Evolutionary conservation across 2,888 invertebrate species (phyloP), one percentile per base, ranked within the genome.

Genomic region (Clitarchus hookeri): DNA sequence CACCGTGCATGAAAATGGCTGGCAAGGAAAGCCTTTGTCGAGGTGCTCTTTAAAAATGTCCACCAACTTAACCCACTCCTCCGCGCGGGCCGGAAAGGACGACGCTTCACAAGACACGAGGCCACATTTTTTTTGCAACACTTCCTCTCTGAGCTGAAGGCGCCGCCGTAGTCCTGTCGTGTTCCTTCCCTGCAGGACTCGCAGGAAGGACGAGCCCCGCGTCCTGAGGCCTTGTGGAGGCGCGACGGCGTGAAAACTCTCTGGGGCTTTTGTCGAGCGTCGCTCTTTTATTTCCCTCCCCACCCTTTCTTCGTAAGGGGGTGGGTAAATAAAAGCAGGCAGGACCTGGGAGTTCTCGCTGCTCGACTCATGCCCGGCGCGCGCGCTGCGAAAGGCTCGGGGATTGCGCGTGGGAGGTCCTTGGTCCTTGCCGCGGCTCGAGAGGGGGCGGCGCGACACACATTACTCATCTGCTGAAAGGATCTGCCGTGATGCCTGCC

Each of bases 391-490:
- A 65, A 48, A 65, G 65, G 65, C n/a, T 65, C 23, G 65, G 8
- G 65, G 11, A 16, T 65, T 19, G 65, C 1, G 65, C 19, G n/a
- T 36, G 65, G 65, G 3, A 23, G 19, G 65, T 48, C 23, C 65
- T 11, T n/a, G 12, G 19, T 65, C 23, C 65, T 9, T 65, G n/a
- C n/a, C 2, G 1, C 8, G 65, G 65, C 3, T 1, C 0, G 13
- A 65, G n/a, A 6, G 6, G 6, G 65, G 23, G 23, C 65, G 65
- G 23, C 8, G 11, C 65, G 65, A 19, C 65, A 65, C 13, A 65
- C 65, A 65, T 65, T 65, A 65, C 65, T 65, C 65, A 65, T 65
- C 65, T 65, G 65, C 65, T 65, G 65, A 65, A 65, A 65, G 65
- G 65, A 16, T 65, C 65, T 65, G 65, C 65, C 0, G 65, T 65